phyloP scores from a whole-genome alignment of 2,113 vertebrate species.

The Atlantisia rogersi region DNA sequence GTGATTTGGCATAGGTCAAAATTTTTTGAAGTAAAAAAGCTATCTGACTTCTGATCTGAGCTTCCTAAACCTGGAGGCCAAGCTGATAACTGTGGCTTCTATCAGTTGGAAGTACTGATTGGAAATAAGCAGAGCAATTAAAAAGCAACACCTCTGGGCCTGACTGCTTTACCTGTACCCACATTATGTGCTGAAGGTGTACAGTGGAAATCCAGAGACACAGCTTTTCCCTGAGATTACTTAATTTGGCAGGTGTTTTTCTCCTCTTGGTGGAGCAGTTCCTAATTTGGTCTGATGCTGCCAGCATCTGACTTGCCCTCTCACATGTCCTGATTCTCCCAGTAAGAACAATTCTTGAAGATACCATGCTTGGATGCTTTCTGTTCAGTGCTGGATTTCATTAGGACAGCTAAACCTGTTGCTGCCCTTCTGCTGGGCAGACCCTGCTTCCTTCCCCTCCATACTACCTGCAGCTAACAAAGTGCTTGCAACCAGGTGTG shows the following conservation, averaged over 20 bases:
- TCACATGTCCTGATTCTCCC: neutral
- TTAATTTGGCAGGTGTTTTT: neutral
- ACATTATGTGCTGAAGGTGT: neutral
- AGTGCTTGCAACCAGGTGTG: neutral
- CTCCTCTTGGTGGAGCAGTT: neutral
- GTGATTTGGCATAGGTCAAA: neutral
- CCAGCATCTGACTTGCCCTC: neutral
- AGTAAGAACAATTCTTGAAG: neutral
- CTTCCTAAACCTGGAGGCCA: neutral
- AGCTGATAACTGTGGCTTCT: neutral
- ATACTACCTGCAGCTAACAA: neutral
- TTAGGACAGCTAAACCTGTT: neutral
- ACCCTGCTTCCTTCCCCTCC: neutral
- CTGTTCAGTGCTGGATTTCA: neutral
- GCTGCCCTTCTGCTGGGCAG: neutral
- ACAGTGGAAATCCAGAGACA: neutral
- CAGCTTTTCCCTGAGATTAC: neutral
- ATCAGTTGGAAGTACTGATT: neutral
- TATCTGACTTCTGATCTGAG: neutral
- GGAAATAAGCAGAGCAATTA: neutral
- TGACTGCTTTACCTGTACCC: neutral
- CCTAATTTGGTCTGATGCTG: conserved; percentile 23
- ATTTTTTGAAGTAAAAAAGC: neutral
- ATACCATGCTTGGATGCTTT: neutral
- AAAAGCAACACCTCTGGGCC: neutral